A percentile compares a stretch with the other conserved stretches of the same genome.
Evolutionary conservation across 2,797 vertebrate genomes (phyloP).

Genomic region (Sparidentex hasta): DNA sequence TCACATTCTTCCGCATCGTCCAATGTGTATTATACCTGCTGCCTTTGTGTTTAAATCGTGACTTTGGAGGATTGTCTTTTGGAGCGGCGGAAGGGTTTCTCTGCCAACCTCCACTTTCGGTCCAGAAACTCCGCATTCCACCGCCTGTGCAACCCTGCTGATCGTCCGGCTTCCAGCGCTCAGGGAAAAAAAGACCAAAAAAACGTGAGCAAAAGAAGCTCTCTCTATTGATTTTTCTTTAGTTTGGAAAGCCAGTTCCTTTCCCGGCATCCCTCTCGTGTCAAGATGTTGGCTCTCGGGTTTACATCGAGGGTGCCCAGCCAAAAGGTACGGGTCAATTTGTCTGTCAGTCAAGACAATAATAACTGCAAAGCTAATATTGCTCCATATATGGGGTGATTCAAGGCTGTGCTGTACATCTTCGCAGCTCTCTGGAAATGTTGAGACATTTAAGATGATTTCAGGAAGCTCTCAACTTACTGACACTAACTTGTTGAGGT

Average conservation of each 20-base stretch:
- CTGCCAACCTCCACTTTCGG: slow-evolving; percentile 64
- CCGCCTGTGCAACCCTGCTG: slow-evolving; percentile 53
- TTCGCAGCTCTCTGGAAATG: slow-evolving; percentile 51
- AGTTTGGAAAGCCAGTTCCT: slow-evolving; percentile 45
- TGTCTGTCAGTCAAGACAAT: slow-evolving; percentile 65
- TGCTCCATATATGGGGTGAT: slow-evolving; percentile 47
- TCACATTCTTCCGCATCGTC: slow-evolving; percentile 30
- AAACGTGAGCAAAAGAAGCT: slow-evolving; percentile 45
- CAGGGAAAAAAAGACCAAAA: background rate
- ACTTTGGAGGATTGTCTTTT: slow-evolving; percentile 67
- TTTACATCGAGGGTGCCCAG: slow-evolving; percentile 28
- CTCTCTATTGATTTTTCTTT: slow-evolving; percentile 56
- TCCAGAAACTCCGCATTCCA: slow-evolving; percentile 76
- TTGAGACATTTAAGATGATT: slow-evolving; percentile 52
- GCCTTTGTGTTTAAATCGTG: slow-evolving; percentile 61
- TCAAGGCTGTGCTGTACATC: slow-evolving; percentile 45
- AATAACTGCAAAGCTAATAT: slow-evolving; percentile 41
- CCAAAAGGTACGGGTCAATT: slow-evolving; percentile 63
- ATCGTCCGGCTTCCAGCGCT: slow-evolving; percentile 50
- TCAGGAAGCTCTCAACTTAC: slow-evolving; percentile 71
- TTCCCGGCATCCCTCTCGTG: slow-evolving; percentile 67
- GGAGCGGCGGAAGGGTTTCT: slow-evolving; percentile 51
- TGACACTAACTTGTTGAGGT: slow-evolving; percentile 59
- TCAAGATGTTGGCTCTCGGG: slow-evolving; percentile 57
- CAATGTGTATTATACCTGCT: slow-evolving; percentile 56